These are phyloP conservation scores for Callorhinus ursinus DNA, from an alignment of 2,113 vertebrate species.

Conservation along the genomic window DNA sequence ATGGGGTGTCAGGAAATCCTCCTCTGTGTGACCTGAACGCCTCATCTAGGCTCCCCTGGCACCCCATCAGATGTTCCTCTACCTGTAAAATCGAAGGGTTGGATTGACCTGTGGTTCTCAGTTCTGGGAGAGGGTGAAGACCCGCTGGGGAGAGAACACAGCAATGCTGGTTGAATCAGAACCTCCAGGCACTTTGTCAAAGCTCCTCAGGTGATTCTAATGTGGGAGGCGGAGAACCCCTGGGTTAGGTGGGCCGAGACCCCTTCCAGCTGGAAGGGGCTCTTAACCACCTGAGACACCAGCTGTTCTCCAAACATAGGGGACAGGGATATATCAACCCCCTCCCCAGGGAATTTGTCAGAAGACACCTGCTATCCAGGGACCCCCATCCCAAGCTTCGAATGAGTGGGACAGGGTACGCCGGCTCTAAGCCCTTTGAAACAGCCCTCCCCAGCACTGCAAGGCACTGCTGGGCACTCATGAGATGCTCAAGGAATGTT, in stretches of 20 bases:
- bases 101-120: background rate
- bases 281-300: background rate
- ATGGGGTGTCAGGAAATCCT: too few species aligned
- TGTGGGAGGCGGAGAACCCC: background rate
- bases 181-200: too few species aligned
- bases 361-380: background rate
- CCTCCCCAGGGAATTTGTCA: background rate
- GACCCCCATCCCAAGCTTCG: background rate
- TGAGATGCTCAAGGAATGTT: too few species aligned
- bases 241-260: background rate
- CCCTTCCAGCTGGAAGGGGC: background rate
- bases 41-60: background rate
- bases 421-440: background rate
- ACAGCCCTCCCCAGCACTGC: background rate
- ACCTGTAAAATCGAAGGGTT: background rate
- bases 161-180: accelerated
- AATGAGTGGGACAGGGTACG: background rate
- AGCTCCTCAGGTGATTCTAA: background rate
- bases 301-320: too few species aligned
- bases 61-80: background rate
- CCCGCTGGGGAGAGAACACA: accelerated
- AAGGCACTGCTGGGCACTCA: background rate
- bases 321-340: accelerated
- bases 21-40: background rate
- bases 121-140: accelerated